Evolutionary conservation across 2,797 vertebrate species (phyloP).

Genomic region (Tamandua tetradactyla): DNA sequence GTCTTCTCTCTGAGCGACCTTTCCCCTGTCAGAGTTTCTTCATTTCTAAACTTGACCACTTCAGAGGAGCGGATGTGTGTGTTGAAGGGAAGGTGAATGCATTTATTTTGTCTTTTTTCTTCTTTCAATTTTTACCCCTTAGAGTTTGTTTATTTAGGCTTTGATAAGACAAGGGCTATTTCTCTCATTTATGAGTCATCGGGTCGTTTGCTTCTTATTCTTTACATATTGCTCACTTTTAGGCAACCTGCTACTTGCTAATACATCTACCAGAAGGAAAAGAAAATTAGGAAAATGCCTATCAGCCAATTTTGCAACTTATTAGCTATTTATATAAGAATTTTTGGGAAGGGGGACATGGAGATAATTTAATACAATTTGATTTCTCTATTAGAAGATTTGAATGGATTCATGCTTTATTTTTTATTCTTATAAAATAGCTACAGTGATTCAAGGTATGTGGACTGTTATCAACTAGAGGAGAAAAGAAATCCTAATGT

Average conservation of each 20-base stretch:
- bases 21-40: constrained; percentile 24
- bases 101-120: background rate
- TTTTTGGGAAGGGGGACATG: constrained; percentile 41
- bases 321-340: constrained; percentile 59
- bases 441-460: constrained; percentile 37
- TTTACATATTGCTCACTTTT: background rate
- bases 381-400: constrained; percentile 53
- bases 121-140: background rate
- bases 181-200: background rate
- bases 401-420: constrained; percentile 35
- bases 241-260: background rate
- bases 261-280: constrained; percentile 22
- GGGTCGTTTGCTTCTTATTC: background rate
- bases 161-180: constrained; percentile 1
- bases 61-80: background rate
- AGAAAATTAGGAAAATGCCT: constrained; percentile 47
- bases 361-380: constrained; percentile 68
- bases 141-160: constrained; percentile 45
- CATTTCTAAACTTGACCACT: constrained; percentile 47
- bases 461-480: background rate
- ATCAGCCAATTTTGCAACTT: constrained; percentile 46
- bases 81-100: background rate
- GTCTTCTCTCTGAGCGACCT: constrained; percentile 45
- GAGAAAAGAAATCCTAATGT: constrained; percentile 12
- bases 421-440: constrained; percentile 40